Percentiles rank a stretch among this genome's conserved stretches.
These are phyloP conservation scores for Geococcyx californianus DNA, from an alignment of 2,113 vertebrate genomes.

Conservation along the genomic window DNA sequence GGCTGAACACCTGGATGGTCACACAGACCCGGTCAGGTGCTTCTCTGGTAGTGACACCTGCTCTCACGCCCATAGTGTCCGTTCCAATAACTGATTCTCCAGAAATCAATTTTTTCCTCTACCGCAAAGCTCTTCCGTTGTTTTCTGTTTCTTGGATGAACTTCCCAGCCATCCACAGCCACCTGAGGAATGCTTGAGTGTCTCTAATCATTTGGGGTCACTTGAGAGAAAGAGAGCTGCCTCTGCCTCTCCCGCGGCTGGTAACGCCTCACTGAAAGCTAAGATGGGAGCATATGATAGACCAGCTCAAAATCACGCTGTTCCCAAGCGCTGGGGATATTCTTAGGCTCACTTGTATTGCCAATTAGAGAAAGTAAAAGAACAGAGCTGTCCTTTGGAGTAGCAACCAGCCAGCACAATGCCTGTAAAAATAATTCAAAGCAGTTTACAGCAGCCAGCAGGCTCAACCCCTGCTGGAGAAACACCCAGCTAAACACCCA, in stretches of 20 bases:
- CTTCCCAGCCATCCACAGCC: not conserved
- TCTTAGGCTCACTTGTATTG: not conserved
- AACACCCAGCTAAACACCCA: not conserved
- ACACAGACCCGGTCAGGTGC: too few relatives aligned
- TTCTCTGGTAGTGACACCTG: not conserved
- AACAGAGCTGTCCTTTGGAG: not conserved
- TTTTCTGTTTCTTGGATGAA: not conserved
- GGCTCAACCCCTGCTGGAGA: not conserved
- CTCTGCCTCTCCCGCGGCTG: not conserved
- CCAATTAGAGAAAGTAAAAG: not conserved
- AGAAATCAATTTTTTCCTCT: not conserved
- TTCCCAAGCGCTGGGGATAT: not conserved
- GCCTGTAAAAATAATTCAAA: not conserved
- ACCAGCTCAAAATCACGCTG: not conserved
- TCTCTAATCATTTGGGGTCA: not conserved
- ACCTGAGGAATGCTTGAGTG: not conserved
- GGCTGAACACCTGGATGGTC: fast-evolving
- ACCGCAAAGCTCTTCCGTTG: not conserved
- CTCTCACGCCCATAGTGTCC: fast-evolving
- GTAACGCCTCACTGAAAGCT: not conserved
- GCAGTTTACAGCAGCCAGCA: not conserved
- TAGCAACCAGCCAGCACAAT: not conserved
- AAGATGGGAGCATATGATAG: not conserved
- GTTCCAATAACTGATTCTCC: not conserved
- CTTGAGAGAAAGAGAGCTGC: not conserved